Evolutionary conservation across 1,140 invertebrate species (phyloP).

Genomic region (Maniola jurtina): DNA sequence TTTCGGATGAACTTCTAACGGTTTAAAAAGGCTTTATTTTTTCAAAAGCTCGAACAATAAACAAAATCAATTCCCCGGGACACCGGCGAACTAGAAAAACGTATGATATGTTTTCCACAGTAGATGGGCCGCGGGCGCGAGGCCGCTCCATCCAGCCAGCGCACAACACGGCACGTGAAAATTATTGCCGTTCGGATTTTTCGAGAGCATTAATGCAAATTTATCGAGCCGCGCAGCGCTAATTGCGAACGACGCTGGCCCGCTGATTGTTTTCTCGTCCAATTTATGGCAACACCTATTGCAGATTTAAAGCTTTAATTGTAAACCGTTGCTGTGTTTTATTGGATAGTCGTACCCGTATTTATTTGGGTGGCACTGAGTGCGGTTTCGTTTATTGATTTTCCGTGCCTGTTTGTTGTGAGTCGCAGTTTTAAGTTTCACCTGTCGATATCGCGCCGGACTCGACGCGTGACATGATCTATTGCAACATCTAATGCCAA

Average conservation of each 20-base stretch:
- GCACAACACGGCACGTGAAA: constrained; percentile 63
- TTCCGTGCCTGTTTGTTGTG: constrained; percentile 58
- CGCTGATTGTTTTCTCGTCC: constrained; percentile 77
- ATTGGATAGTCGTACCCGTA: constrained; percentile 74
- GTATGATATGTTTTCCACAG: constrained; percentile 38
- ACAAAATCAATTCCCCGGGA: constrained; percentile 34
- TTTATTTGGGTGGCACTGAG: constrained; percentile 68
- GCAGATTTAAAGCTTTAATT: constrained; percentile 79
- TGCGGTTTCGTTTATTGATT: constrained; percentile 76
- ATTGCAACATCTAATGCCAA: constrained; percentile 32
- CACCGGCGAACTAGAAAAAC: constrained; percentile 40
- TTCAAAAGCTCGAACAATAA: constrained; percentile 25
- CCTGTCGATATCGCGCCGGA: constrained; percentile 42
- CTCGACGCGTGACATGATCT: constrained; percentile 44
- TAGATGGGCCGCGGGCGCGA: constrained; percentile 38
- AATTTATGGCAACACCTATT: constrained; percentile 79
- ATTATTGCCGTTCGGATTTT: constrained; percentile 76
- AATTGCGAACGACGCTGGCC: constrained; percentile 72
- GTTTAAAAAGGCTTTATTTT: constrained; percentile 1
- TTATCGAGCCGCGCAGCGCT: constrained; percentile 74
- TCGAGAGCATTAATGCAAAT: constrained; percentile 78
- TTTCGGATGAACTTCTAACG: constrained; percentile 8
- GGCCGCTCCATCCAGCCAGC: constrained; percentile 32
- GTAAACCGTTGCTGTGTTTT: constrained; percentile 77
- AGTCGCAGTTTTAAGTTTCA: constrained; percentile 54